Percentiles rank a stretch among this genome's conserved stretches.
These are phyloP conservation scores for Eleutherodactylus coqui DNA, from an alignment of 2,797 vertebrate species.

Conservation along the genomic window DNA sequence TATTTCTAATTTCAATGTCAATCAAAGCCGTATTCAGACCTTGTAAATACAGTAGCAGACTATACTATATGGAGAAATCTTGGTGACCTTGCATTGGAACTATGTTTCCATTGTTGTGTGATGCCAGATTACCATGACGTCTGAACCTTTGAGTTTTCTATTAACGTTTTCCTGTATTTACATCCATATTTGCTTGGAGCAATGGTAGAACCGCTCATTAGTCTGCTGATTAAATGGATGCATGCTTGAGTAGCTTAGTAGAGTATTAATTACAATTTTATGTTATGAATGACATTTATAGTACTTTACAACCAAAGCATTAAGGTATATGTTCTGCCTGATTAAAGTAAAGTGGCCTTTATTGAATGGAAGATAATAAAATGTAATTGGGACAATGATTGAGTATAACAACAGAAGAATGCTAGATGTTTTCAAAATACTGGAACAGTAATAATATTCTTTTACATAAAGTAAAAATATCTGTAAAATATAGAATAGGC, in stretches of 20 bases:
- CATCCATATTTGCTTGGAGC: neutral
- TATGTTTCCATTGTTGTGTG: no score
- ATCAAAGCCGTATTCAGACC: neutral
- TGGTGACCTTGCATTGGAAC: no score
- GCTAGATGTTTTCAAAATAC: neutral
- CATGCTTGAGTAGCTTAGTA: neutral
- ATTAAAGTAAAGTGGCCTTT: slow-evolving; percentile 5
- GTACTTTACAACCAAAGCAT: slow-evolving; percentile 9
- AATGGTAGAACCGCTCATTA: neutral
- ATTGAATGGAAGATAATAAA: slow-evolving; percentile 2
- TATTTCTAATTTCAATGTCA: neutral
- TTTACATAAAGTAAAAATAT: neutral
- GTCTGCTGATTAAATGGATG: slow-evolving; percentile 17
- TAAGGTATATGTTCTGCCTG: slow-evolving; percentile 8
- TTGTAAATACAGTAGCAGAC: neutral
- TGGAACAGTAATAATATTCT: neutral
- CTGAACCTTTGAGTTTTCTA: neutral
- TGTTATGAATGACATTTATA: slow-evolving; percentile 13
- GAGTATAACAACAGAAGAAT: neutral
- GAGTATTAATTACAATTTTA: slow-evolving; percentile 39
- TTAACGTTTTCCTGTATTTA: neutral
- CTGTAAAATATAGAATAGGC: no score
- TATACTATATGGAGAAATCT: neutral
- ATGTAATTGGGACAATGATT: neutral
- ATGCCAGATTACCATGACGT: neutral